A percentile compares a stretch with the other conserved stretches of the same genome.
Conservation (phyloP, 2,888 invertebrate species). For the Laothoe populi region DNA sequence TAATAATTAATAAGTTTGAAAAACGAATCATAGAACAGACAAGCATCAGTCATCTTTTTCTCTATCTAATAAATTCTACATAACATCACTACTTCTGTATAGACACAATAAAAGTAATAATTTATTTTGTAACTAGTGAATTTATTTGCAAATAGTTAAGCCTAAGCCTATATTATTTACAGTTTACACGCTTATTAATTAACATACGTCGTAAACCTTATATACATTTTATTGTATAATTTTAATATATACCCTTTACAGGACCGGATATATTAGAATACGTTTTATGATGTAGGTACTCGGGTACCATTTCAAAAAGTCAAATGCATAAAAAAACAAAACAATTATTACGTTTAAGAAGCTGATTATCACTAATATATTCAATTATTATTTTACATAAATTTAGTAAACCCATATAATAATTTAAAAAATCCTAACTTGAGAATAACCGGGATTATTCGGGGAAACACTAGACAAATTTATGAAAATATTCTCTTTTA, state of each 20-base stretch:
- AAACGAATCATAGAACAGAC: background rate
- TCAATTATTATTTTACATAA: too few species aligned
- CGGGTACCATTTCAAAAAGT: too few species aligned
- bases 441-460: too few species aligned
- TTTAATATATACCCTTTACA: background rate
- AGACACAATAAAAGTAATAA: slow-evolving; percentile 8
- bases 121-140: background rate
- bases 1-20: too few species aligned
- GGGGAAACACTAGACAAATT: too few species aligned
- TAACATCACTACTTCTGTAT: background rate
- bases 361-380: too few species aligned
- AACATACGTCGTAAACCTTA: slow-evolving; percentile 1
- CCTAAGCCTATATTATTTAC: slow-evolving; percentile 13
- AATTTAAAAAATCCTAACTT: too few species aligned
- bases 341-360: too few species aligned
- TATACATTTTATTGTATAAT: background rate
- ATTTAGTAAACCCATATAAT: too few species aligned
- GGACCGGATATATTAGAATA: slow-evolving; percentile 1
- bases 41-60: background rate
- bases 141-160: background rate
- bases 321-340: too few species aligned
- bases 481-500: too few species aligned
- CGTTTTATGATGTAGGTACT: background rate
- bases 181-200: slow-evolving; percentile 6
- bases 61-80: background rate